phyloP scores from a whole-genome alignment of 35 echinoderm and acorn worm species.

The Anneissia japonica region DNA sequence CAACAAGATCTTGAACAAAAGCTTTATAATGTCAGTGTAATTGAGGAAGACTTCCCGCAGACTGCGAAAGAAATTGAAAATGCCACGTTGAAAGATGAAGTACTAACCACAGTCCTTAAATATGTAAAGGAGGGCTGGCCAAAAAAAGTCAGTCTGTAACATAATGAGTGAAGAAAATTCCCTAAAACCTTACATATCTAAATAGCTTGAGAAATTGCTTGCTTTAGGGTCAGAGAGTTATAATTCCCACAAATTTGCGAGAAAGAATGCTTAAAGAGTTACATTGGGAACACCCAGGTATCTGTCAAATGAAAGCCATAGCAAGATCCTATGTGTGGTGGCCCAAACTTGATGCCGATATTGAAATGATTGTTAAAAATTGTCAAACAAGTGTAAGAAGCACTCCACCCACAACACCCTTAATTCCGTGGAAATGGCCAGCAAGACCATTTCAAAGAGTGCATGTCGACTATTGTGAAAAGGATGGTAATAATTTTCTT shows the following conservation, averaged over 20 bases:
- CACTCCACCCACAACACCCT: neutral
- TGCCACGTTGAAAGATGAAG: neutral
- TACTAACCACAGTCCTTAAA: neutral
- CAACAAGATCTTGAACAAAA: neutral
- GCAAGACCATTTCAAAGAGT: conserved; percentile 28
- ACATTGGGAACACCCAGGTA: conserved; percentile 40
- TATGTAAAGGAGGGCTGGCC: neutral
- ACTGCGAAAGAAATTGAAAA: neutral
- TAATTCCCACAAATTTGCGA: conserved; percentile 13
- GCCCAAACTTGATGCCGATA: conserved; percentile 27
- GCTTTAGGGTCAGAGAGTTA: neutral
- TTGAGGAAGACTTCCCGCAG: neutral
- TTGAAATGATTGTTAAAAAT: conserved; percentile 1
- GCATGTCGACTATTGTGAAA: conserved; percentile 29
- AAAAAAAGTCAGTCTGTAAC: neutral
- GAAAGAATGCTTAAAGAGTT: conserved; percentile 33
- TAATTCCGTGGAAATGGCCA: conserved; percentile 32
- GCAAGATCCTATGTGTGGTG: conserved; percentile 34
- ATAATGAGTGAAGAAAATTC: neutral
- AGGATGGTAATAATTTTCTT: neutral
- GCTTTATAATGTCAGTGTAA: neutral
- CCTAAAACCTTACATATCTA: neutral
- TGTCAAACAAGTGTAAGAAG: conserved; percentile 7
- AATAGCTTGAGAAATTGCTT: neutral
- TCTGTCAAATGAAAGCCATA: conserved; percentile 41